Evolutionary conservation across 1,140 invertebrate species (phyloP).

Genomic region (Ylistrum balloti): DNA sequence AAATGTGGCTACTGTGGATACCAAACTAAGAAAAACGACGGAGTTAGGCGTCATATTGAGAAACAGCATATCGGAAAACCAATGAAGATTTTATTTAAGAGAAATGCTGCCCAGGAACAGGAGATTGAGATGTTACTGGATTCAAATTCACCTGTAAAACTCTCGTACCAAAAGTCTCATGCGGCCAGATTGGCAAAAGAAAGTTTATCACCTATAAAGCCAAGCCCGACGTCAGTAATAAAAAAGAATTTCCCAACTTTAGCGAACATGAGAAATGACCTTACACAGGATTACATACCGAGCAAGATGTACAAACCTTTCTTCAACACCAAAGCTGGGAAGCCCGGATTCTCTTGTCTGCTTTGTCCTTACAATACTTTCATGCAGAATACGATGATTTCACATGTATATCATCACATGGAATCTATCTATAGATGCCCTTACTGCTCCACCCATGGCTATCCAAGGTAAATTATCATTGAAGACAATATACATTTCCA

Average conservation of each 20-base stretch:
- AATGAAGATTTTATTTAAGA: slow-evolving; percentile 38
- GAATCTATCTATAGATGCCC: slow-evolving; percentile 59
- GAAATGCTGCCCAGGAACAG: slow-evolving; percentile 48
- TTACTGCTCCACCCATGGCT: slow-evolving; percentile 55
- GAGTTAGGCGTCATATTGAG: slow-evolving; percentile 45
- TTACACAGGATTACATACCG: background rate
- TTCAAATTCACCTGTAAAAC: background rate
- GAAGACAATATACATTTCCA: background rate
- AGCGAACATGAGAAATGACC: background rate
- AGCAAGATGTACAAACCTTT: background rate
- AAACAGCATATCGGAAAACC: slow-evolving; percentile 44
- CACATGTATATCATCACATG: slow-evolving; percentile 59
- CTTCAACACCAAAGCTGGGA: background rate
- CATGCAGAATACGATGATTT: slow-evolving; percentile 50
- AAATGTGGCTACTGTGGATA: slow-evolving; percentile 52
- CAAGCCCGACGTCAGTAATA: background rate
- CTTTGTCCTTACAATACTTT: slow-evolving; percentile 58
- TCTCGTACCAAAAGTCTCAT: background rate
- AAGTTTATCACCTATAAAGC: background rate
- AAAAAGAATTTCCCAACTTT: background rate
- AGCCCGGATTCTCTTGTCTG: slow-evolving; percentile 49
- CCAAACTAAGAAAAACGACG: slow-evolving; percentile 47
- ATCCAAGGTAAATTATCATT: slow-evolving; percentile 56
- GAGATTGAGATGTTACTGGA: slow-evolving; percentile 48
- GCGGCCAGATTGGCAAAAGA: slow-evolving; percentile 9